Conservation (phyloP, 1,140 invertebrate genomes). For the Dinothrombium tinctorium region DNA sequence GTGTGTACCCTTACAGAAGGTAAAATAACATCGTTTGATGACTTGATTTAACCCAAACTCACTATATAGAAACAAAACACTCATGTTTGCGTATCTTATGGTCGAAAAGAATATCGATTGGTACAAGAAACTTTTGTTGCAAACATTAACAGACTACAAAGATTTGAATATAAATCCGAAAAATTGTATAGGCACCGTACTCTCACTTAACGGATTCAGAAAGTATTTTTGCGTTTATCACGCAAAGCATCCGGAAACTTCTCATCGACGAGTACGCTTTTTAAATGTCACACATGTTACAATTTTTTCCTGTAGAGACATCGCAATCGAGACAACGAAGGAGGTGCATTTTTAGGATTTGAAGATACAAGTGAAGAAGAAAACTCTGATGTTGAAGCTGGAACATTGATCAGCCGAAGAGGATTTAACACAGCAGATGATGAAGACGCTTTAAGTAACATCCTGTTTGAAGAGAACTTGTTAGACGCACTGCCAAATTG, state of each 20-base stretch:
- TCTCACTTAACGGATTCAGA: slow-evolving; percentile 78
- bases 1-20: slow-evolving; percentile 84
- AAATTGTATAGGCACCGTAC: slow-evolving; percentile 88
- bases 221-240: slow-evolving; percentile 98
- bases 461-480: slow-evolving; percentile 37
- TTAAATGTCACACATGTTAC: too few species aligned
- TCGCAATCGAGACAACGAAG: neutral
- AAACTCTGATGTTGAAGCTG: slow-evolving; percentile 34
- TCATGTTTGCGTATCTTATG: slow-evolving; percentile 76
- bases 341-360: slow-evolving; percentile 18
- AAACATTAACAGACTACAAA: slow-evolving; percentile 49
- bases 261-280: neutral
- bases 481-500: slow-evolving; percentile 80
- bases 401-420: slow-evolving; percentile 17
- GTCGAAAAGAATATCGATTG: slow-evolving; percentile 70
- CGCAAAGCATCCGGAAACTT: slow-evolving; percentile 53
- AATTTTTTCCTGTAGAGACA: neutral
- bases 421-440: slow-evolving; percentile 1
- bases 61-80: slow-evolving; percentile 53
- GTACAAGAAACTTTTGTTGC: slow-evolving; percentile 66
- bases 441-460: too few species aligned
- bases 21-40: slow-evolving; percentile 26
- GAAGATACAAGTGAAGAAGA: slow-evolving; percentile 21
- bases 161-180: slow-evolving; percentile 76
- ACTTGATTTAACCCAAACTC: slow-evolving; percentile 9